A percentile compares a stretch with the other conserved stretches of the same genome.
Conservation (phyloP, 2,113 vertebrate species). For the Lanius ludovicianus region DNA sequence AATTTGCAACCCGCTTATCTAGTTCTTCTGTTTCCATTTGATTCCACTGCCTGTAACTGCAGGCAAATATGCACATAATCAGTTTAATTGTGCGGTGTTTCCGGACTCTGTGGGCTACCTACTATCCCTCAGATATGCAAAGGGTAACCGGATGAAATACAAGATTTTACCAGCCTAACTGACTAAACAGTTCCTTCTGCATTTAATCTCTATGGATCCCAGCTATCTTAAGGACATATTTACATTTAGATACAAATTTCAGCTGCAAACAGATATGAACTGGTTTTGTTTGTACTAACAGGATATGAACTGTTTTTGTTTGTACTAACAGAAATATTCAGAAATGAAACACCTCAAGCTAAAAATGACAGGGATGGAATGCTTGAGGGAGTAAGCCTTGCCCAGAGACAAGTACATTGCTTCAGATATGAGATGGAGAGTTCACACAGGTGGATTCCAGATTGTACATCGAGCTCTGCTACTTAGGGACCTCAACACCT, state of each 20-base stretch:
- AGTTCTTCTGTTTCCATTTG: background rate
- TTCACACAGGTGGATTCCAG: background rate
- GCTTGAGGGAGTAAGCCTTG: background rate
- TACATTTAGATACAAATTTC: constrained; percentile 27
- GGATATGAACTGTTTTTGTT: background rate
- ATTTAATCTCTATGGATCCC: background rate
- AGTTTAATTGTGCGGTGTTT: background rate
- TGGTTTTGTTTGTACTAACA: background rate
- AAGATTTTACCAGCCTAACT: background rate
- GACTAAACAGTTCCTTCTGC: constrained; percentile 9
- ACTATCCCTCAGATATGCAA: background rate
- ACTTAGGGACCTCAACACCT: background rate
- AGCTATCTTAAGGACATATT: background rate
- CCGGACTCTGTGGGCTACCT: background rate
- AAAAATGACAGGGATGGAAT: background rate
- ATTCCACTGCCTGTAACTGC: background rate
- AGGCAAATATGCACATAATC: background rate
- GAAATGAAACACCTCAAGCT: background rate
- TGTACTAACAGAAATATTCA: background rate
- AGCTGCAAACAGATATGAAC: background rate
- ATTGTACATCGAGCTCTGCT: background rate
- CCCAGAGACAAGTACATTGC: background rate
- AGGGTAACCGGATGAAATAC: background rate
- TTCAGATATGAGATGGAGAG: background rate
- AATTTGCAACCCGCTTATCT: background rate